Evolutionary conservation across 1,140 invertebrate species (phyloP).

Genomic region (Chironomus tepperi): DNA sequence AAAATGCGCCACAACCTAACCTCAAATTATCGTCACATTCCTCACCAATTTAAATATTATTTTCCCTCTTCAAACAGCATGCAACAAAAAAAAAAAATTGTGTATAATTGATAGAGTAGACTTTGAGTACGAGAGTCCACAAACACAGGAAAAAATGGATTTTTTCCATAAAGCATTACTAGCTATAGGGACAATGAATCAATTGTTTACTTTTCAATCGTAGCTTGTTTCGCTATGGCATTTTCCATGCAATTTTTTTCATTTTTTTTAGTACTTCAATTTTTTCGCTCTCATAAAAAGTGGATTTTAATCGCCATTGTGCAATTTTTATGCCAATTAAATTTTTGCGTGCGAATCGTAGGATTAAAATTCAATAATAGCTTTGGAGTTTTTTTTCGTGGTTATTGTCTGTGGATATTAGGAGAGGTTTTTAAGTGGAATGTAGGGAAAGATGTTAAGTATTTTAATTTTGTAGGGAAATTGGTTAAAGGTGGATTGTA

Average conservation of each 20-base stretch:
- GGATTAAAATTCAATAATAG: background rate
- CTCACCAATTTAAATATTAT: too few relatives aligned
- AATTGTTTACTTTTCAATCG: slow-evolving; percentile 6
- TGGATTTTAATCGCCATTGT: too few relatives aligned
- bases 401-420: too few relatives aligned
- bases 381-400: background rate
- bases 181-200: background rate
- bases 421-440: background rate
- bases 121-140: background rate
- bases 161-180: background rate
- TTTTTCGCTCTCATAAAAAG: too few relatives aligned
- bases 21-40: too few relatives aligned
- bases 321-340: background rate
- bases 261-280: too few relatives aligned
- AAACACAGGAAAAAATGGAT: background rate
- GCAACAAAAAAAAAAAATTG: background rate
- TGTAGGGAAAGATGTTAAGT: too few relatives aligned
- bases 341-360: background rate
- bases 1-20: too few relatives aligned
- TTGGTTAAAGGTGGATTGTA: too few relatives aligned
- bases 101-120: slow-evolving; percentile 9
- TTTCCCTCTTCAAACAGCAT: background rate
- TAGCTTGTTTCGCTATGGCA: too few relatives aligned
- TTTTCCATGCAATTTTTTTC: too few relatives aligned
- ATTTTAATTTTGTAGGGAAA: too few relatives aligned